Conservation (phyloP, 2,888 invertebrate species). For the Antheraea assamensis region DNA sequence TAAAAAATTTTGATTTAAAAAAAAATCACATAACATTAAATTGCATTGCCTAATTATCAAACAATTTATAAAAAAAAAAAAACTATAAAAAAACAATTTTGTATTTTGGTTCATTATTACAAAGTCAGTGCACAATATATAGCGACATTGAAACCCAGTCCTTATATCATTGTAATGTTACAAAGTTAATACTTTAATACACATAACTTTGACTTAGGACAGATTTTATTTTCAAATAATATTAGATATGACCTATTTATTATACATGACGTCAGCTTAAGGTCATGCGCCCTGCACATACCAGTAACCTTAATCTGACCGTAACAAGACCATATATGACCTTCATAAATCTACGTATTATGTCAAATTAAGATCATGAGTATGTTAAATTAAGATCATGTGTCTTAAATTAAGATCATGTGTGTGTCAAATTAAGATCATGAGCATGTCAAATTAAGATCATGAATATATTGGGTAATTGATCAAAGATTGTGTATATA, state of each 20-base stretch:
- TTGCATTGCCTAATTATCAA: conserved; percentile 5
- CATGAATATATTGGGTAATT: too few relatives aligned
- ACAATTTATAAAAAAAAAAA: neutral
- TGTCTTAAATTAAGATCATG: neutral
- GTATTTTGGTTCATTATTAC: neutral
- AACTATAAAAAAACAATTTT: neutral
- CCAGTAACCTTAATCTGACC: too few relatives aligned
- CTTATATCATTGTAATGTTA: neutral
- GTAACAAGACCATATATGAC: neutral
- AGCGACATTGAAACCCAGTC: neutral
- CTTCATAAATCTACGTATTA: neutral
- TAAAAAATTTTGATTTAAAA: neutral
- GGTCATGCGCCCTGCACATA: too few relatives aligned
- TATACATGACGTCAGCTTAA: too few relatives aligned
- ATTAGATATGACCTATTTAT: neutral
- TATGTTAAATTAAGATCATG: too few relatives aligned
- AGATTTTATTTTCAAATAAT: neutral
- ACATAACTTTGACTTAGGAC: neutral
- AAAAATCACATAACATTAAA: neutral
- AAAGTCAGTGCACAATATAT: neutral
- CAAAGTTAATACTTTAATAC: neutral
- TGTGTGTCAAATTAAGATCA: neutral
- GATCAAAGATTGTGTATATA: neutral
- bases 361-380: neutral
- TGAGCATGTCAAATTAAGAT: neutral